Conservation (phyloP, 2,113 vertebrate genomes). For the Scartelaos histophorus region DNA sequence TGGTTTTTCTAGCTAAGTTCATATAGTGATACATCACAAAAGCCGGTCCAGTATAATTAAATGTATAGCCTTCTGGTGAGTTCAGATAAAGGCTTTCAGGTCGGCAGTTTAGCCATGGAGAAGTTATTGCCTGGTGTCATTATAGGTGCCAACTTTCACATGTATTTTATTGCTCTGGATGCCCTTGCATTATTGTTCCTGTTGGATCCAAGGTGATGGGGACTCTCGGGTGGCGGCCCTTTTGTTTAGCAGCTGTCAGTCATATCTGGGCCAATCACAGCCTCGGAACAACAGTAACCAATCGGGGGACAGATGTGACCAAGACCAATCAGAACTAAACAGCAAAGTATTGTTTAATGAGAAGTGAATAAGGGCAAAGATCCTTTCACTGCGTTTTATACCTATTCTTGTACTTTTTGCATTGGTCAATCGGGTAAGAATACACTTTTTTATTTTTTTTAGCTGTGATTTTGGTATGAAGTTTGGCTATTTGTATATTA, state of each 20-base stretch:
- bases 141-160: not conserved
- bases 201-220: not conserved
- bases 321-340: not conserved
- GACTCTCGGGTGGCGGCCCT: not conserved
- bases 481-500: not conserved
- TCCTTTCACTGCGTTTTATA: too few species aligned
- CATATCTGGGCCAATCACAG: not conserved
- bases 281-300: not conserved
- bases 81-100: not conserved
- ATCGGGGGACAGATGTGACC: not conserved
- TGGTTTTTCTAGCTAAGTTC: too few species aligned
- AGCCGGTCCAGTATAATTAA: too few species aligned
- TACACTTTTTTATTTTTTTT: not conserved
- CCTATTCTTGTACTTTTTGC: too few species aligned
- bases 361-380: too few species aligned
- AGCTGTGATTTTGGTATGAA: not conserved
- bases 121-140: not conserved
- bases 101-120: not conserved
- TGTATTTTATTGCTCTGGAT: not conserved
- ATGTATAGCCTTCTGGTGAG: too few species aligned
- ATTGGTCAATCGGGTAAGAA: not conserved
- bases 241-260: not conserved
- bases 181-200: not conserved
- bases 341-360: not conserved
- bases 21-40: too few species aligned